A percentile compares a stretch with the other conserved stretches of the same genome.
Conservation (phyloP, 2,113 vertebrate species). For the Meles meles region DNA sequence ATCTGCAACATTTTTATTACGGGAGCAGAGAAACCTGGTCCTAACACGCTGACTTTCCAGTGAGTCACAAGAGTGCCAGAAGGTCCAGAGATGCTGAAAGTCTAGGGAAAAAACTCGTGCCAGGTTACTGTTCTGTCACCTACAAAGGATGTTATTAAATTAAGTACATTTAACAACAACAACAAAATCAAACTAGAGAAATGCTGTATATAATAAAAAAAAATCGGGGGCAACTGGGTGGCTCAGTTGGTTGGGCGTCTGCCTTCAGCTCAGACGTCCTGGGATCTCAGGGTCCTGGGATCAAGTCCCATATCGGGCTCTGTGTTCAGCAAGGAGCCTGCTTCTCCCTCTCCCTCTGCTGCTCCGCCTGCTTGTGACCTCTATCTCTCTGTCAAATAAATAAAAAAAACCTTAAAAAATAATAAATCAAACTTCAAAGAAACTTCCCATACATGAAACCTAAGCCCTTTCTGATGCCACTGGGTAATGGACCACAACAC, state of each 20-base stretch:
- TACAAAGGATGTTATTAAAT: neutral
- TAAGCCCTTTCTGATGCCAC: too few species aligned
- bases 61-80: neutral
- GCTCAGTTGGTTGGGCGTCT: neutral
- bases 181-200: neutral
- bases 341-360: neutral
- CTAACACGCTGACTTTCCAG: neutral
- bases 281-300: too few species aligned
- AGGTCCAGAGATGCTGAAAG: neutral
- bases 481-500: fast-evolving
- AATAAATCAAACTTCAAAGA: neutral
- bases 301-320: too few species aligned
- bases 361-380: neutral
- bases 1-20: neutral
- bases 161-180: neutral
- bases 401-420: neutral
- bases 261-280: neutral
- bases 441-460: neutral
- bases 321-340: too few species aligned
- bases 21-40: neutral
- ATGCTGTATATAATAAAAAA: neutral
- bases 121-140: neutral
- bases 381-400: neutral
- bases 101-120: neutral
- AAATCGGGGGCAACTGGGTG: neutral